phyloP scores from a whole-genome alignment of 2,888 invertebrate species.

The Drosophila emarginata region DNA sequence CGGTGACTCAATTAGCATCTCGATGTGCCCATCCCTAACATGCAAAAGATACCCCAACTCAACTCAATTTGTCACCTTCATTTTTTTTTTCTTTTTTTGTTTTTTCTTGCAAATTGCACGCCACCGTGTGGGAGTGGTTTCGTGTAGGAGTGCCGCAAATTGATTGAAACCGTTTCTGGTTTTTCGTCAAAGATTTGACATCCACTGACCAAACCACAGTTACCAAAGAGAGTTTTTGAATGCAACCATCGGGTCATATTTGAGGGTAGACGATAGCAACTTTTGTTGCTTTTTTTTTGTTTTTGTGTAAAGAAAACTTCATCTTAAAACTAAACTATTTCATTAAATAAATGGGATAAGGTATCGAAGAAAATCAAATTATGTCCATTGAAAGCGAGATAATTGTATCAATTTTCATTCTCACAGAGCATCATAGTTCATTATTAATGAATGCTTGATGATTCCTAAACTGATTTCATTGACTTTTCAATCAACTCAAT shows the following conservation, averaged over 20 bases:
- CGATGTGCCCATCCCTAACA: not conserved
- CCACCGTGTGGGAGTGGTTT: not conserved
- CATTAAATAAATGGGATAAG: too few species aligned
- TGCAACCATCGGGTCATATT: not conserved
- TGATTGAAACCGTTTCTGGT: not conserved
- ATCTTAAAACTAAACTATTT: too few species aligned
- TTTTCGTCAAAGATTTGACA: not conserved
- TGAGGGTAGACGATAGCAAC: not conserved
- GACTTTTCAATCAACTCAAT: too few species aligned
- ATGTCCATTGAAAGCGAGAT: too few species aligned
- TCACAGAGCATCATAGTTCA: too few species aligned
- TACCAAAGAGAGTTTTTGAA: not conserved
- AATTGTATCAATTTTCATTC: too few species aligned
- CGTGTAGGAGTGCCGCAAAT: not conserved
- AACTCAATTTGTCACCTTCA: not conserved
- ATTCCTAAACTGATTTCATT: too few species aligned
- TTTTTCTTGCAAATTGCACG: not conserved
- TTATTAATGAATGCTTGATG: too few species aligned
- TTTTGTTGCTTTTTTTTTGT: too few species aligned
- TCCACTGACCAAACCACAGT: not conserved
- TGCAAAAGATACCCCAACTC: not conserved
- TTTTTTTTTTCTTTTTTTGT: not conserved
- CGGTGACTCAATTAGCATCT: slow-evolving; percentile 2
- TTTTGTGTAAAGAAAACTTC: too few species aligned
- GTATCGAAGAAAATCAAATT: too few species aligned